Base-by-base conservation (phyloP, 2,888 invertebrate species). In the Thymelicus acteon region DNA sequence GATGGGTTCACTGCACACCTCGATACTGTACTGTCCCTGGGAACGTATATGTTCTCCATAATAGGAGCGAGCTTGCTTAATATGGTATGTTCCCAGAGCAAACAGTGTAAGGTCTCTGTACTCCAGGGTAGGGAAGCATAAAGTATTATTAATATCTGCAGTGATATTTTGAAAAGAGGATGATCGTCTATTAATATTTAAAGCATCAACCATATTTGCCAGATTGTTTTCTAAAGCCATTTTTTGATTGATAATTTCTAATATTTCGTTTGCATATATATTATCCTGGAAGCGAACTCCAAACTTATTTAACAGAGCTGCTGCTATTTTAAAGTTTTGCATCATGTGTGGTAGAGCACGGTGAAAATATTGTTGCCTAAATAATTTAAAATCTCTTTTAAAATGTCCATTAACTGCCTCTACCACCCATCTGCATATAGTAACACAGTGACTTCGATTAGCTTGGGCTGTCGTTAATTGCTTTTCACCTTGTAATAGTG, bases 1-100 rank as follows among this genome's bases (percentile, higher is more conserved):
- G 4, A 54, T 19, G 39, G 44, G 10, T 60, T 66, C 58, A 10
- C 67, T 67, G 47, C 62, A 48, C 54, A 74, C 63, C 58, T 71
- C 70, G 4, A 70, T 62, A 31, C 40, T 67, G 49, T 70, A 72
- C 39, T 48, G 40, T 44, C 68, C 66, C 31, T 71, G 61, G 52
- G 24, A 49, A 10, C 67, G 37, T 6, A 71, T 37, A 61, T 72
- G 72, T 60, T 69, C 71, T 19, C 71, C 72, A 44, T 69, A 72
- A 60, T 76, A 74, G 15, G 74, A 74, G 5, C 72, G 64, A 48
- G 74, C 72, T 69, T 72, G 74, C 6, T 64, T 63, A 44, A 74
- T 71, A 58, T 73, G 73, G 47, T 75, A 72, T 1, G 76, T 74
- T 24, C 75, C 73, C 60, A 74, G 57, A 31, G 75, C 72, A 48